Evolutionary conservation across 2,888 invertebrate species (phyloP).

Genomic region (Scotopteryx bipunctaria): DNA sequence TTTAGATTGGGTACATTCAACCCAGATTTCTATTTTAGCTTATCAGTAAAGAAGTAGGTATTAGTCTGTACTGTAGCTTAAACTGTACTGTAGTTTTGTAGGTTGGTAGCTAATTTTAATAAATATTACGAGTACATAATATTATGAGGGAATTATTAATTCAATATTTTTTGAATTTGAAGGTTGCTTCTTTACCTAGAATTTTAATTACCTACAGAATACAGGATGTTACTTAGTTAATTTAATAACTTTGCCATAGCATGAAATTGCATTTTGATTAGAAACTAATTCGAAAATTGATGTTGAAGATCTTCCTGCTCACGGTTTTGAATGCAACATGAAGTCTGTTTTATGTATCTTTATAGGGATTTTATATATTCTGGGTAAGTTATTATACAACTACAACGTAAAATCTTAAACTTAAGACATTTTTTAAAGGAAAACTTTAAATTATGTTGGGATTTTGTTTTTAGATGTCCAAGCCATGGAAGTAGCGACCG

Average conservation of each 20-base stretch:
- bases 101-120: too few species aligned
- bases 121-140: too few species aligned
- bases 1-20: too few species aligned
- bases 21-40: too few species aligned
- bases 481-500: conserved; percentile 58
- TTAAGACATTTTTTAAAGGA: neutral
- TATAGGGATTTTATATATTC: conserved; percentile 42
- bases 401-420: neutral
- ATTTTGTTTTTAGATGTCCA: conserved; percentile 48
- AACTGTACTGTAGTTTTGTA: too few species aligned
- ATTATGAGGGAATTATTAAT: too few species aligned
- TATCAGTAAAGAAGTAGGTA: too few species aligned
- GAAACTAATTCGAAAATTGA: conserved; percentile 23
- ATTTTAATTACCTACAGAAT: too few species aligned
- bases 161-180: too few species aligned
- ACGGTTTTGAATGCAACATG: conserved; percentile 46
- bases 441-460: neutral
- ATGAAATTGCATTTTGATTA: conserved; percentile 43
- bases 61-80: too few species aligned
- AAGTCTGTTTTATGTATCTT: conserved; percentile 46
- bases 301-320: conserved; percentile 31
- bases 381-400: conserved; percentile 47
- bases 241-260: conserved; percentile 27
- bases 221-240: too few species aligned
- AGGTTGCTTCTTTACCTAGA: too few species aligned